Base-by-base conservation (phyloP, 2,797 vertebrate species). In the Apogon hyalosoma region DNA sequence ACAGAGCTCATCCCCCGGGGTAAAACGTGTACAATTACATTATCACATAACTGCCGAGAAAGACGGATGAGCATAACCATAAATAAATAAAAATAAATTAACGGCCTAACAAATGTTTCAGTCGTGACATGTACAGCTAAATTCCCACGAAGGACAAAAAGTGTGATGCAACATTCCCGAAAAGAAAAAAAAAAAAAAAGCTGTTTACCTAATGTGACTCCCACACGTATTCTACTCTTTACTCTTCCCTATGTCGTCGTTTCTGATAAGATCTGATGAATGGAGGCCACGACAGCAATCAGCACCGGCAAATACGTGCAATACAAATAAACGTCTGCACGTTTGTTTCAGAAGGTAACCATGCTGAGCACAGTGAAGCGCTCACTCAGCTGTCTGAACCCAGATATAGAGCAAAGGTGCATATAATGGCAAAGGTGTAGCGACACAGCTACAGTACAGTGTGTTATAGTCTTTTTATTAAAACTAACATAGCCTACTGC, bases 211-310 rank as follows among this genome's bases (percentile, higher is more conserved):
- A 66, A 73, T 65, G 50, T 48, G 55, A 43, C n/a, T 36, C 75
- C 55, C 67, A 53, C 41, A 51, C 54, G 65, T 51, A 46, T 69
- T 52, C 31, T 10, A 28, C 15, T 49, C 40, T 63, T 50, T 53
- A 60, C 19, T 68, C 39, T 36, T 63, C 62, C 41, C 31, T 43
- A 0, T 36, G 13, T 55, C 43, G 54, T 50, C 24, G 43, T 45
- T 28, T 49, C 11, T 69, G 38, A 51, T 40, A 46, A 65, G 56
- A 11, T 48, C 39, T 56, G 28, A 55, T 78, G 72, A 73, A 77
- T 84, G 52, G 75, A 66, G 51, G 54, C 46, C 50, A 24, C 15
- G 15, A 58, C 51, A 38, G 56, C 33, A 33, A 60, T 41, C 40
- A 45, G 28, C 63, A 41, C 10, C 51, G 47, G 16, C 21, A 24